Percentiles rank a stretch among this genome's conserved stretches.
These are phyloP conservation scores for Parascotia fuliginaria DNA, from an alignment of 2,888 invertebrate genomes.

Conservation along the genomic window DNA sequence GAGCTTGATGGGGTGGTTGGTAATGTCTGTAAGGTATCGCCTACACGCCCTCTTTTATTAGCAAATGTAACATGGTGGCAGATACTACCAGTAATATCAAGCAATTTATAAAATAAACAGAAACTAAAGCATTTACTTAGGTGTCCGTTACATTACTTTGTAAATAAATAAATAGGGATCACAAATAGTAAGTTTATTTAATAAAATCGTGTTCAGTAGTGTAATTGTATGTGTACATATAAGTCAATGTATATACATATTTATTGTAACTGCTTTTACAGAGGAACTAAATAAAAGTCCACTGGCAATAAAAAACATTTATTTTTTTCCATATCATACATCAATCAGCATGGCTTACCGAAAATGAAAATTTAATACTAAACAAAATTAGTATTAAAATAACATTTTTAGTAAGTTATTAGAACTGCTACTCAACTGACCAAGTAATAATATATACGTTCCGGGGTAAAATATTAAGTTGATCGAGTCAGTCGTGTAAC, in stretches of 20 bases:
- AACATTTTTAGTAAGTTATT: conserved; percentile 34
- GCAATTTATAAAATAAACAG: too few relatives aligned
- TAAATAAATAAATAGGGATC: conserved; percentile 55
- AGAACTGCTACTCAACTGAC: conserved; percentile 21
- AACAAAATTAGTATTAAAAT: conserved; percentile 32
- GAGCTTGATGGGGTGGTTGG: too few relatives aligned
- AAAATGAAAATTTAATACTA: conserved; percentile 42
- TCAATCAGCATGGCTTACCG: conserved; percentile 33
- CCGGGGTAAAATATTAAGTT: conserved; percentile 11
- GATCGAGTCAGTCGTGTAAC: conserved; percentile 24
- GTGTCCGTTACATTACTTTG: too few relatives aligned
- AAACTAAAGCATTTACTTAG: too few relatives aligned
- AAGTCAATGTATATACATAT: conserved; percentile 57
- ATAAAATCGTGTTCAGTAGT: conserved; percentile 70
- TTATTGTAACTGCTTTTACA: conserved; percentile 71
- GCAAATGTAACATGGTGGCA: too few relatives aligned
- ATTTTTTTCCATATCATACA: conserved; percentile 53
- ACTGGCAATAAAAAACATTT: conserved; percentile 82
- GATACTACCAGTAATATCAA: too few relatives aligned
- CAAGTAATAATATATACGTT: conserved; percentile 3
- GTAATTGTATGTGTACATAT: conserved; percentile 55
- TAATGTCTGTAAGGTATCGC: too few relatives aligned
- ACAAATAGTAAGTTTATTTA: conserved; percentile 49
- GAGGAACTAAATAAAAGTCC: conserved; percentile 67
- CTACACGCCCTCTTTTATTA: too few relatives aligned